These are phyloP conservation scores for Anhinga anhinga DNA, from an alignment of 2,113 vertebrate species.

Conservation along the genomic window DNA sequence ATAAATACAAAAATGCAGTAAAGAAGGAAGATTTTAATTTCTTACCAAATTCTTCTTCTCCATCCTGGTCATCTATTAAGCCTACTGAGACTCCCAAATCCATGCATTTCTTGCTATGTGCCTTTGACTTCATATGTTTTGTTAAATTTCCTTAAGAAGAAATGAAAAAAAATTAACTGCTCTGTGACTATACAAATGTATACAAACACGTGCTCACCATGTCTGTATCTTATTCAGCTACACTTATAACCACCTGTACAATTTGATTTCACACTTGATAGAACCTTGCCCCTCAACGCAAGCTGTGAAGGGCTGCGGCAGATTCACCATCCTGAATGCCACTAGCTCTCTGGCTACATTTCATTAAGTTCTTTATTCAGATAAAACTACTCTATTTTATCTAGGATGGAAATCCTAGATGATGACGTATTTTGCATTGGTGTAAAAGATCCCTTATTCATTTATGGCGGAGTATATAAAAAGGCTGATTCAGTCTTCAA, in stretches of 20 bases:
- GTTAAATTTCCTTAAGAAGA: slow-evolving; percentile 91
- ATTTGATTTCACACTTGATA: neutral
- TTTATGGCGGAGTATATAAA: neutral
- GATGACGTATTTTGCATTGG: neutral
- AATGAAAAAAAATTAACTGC: neutral
- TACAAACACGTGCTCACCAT: neutral
- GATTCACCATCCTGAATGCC: neutral
- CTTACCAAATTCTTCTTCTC: slow-evolving; percentile 96
- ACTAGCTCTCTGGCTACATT: neutral
- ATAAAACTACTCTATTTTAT: too few species aligned
- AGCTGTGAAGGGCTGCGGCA: neutral
- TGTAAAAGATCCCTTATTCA: neutral
- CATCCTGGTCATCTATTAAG: slow-evolving; percentile 89
- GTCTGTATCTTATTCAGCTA: neutral
- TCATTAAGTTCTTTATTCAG: neutral
- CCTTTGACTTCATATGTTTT: slow-evolving; percentile 99
- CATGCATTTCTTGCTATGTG: slow-evolving; percentile 98
- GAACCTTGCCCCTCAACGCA: neutral
- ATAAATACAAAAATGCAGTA: neutral
- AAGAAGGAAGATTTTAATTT: slow-evolving; percentile 23
- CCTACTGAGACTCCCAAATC: slow-evolving; percentile 92
- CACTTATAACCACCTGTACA: neutral
- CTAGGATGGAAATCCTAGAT: neutral
- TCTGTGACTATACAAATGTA: neutral
- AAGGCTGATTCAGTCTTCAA: neutral